Base-by-base conservation (phyloP, 2,888 invertebrate species). In the Stomorhina lunata region DNA sequence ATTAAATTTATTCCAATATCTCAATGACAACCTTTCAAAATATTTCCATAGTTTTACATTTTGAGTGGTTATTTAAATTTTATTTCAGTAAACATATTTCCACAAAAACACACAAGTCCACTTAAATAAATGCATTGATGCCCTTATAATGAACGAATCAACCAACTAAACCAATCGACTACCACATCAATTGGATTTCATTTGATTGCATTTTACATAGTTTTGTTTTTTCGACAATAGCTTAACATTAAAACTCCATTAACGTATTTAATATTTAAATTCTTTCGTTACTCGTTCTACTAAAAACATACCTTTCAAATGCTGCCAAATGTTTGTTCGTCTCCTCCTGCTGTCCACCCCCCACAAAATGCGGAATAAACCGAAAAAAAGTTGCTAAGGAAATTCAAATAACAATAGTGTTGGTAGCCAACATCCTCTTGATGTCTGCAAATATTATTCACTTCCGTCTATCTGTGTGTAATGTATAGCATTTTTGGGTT, bases 401-500 rank as follows among this genome's bases (percentile, higher is more conserved):
- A 43, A 81, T 78, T 48, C 69, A 37, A 65, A 65, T 75, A 66
- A 69, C 55, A 65, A 59, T 57, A 12, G 37, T 71, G 59, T 43
- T 78, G 72, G 72, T 71, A 50, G 48, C 63, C 65, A 71, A 53
- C 75, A 71, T 82, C 69, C 79, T 59, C 43, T 71, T 43, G 29
- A 79, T 75, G 69, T 66, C 73, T 59, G 59, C 15, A 45, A 69
- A 79, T 79, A 66, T 79, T 79, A 79, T 75, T 71, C 69, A 79
- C 71, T 71, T 82, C 82, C 82, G 82, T 71, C 75, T 75, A n/a
- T n/a, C n/a, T n/a, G n/a, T n/a, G 79, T 79, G 79, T 59, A 71
- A 75, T 69, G 63, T 29, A 72, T 63, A 63, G 25, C 17, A n/a
- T 45, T 68, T 66, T 32, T 32, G 9, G 15, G 4, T 15, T 37